A percentile compares a stretch with the other conserved stretches of the same genome.
Evolutionary conservation across 1,140 invertebrate genomes (phyloP).

Genomic region (Diabrotica undecimpunctata): DNA sequence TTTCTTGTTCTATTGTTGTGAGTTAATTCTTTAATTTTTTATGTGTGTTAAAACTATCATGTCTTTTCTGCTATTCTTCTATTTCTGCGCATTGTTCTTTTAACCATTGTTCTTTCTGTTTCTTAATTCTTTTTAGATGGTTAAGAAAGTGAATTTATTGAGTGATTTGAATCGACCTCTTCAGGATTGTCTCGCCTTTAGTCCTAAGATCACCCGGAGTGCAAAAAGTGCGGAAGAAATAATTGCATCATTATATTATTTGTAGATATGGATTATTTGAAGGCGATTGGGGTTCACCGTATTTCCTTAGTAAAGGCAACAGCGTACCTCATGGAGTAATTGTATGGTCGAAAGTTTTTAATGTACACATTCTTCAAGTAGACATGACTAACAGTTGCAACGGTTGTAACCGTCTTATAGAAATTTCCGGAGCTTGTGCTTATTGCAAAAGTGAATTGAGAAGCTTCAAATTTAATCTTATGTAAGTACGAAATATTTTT

Average conservation of each 20-base stretch:
- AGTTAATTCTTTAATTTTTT: too few species aligned
- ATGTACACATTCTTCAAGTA: slow-evolving; percentile 2
- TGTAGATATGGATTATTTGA: slow-evolving; percentile 6
- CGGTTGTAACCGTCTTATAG: not conserved
- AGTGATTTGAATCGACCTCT: too few species aligned
- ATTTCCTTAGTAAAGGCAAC: slow-evolving; percentile 8
- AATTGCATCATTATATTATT: not conserved
- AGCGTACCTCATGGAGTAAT: slow-evolving; percentile 9
- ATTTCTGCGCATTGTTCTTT: too few species aligned
- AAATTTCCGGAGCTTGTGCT: not conserved
- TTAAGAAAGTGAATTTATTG: too few species aligned
- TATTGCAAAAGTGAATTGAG: not conserved
- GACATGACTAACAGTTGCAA: slow-evolving; percentile 1
- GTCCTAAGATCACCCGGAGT: too few species aligned
- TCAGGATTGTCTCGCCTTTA: too few species aligned
- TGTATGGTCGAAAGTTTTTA: slow-evolving; percentile 9
- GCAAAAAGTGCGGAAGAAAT: too few species aligned
- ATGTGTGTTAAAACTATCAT: too few species aligned
- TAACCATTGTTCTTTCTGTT: too few species aligned
- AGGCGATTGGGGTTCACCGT: slow-evolving; percentile 12
- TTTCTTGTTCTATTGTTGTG: too few species aligned
- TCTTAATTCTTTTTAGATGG: too few species aligned
- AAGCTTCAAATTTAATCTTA: slow-evolving; percentile 1
- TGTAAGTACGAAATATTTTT: slow-evolving; percentile 4
- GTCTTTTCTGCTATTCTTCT: too few species aligned